Base-by-base conservation (phyloP, 2,113 vertebrate genomes). In the Xyliphius kryptos region DNA sequence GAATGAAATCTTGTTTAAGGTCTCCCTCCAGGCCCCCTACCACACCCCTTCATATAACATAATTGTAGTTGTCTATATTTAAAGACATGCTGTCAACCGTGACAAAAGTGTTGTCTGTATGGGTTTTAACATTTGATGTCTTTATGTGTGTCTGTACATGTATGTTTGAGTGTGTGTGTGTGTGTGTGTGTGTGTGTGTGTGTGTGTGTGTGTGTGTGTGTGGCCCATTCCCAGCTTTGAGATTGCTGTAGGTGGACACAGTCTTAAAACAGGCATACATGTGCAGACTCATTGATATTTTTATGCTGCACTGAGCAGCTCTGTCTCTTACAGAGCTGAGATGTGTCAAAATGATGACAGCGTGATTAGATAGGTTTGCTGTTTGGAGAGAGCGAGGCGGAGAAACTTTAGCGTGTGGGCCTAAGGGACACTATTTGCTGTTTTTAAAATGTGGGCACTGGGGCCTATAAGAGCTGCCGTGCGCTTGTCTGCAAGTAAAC, bases 61-160 rank as follows among this genome's bases (percentile, higher is more conserved):
- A 71, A 71, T 56, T 68, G 62, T 71, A 62, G 60, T 54, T 37
- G 36, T 59, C 12, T 37, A 11, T 62, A 56, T 73, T 58, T 47
- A 67, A 22, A 56, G 5, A 32, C 48, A 55, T 64, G 38, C 17
- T 67, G 67, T 73, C 56, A 70, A 22, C 26, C 7, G 26, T 32
- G 26, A 32, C 15, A 54, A 67, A 65, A 56, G 59, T 50, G 52
- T 50, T 55, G 37, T 50, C 64, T 65, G 46, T 3, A 64, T 22
- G 55, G 26, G 36, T n/a, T 43, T 41, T 9, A n/a, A 11, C 4
- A 17, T 63, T 32, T 32, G 4, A 32, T 6, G 26, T 6, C 26
- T 32, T 6, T 32, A 32, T 32, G 7, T 32, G 26, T 32, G 26
- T 32, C 26, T 32, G 7, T n/a, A n/a, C 7, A 5, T 32, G 26